Evolutionary conservation across 2,888 invertebrate species (phyloP).

Genomic region (Cryptosula pallasiana): DNA sequence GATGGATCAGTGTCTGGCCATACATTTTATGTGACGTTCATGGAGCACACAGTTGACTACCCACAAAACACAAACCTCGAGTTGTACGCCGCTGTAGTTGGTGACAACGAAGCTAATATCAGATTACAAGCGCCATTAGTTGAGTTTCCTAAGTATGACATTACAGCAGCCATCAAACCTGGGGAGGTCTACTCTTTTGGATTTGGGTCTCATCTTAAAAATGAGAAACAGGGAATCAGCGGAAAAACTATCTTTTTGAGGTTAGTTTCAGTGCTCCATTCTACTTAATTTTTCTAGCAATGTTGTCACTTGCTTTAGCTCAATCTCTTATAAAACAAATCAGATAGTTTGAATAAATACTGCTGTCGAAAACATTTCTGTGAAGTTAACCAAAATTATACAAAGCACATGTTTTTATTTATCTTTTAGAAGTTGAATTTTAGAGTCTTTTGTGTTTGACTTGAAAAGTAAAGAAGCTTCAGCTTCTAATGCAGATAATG

Average conservation of each 20-base stretch:
- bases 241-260: slow-evolving; percentile 29
- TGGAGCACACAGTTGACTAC: slow-evolving; percentile 31
- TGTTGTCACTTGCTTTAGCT: too few relatives aligned
- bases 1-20: slow-evolving; percentile 26
- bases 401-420: too few relatives aligned
- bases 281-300: too few relatives aligned
- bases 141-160: slow-evolving; percentile 29
- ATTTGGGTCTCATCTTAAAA: slow-evolving; percentile 28
- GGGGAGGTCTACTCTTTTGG: slow-evolving; percentile 31
- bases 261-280: too few relatives aligned
- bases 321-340: too few relatives aligned
- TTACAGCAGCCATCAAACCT: slow-evolving; percentile 30
- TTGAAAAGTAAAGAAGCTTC: too few relatives aligned
- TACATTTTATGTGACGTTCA: slow-evolving; percentile 33
- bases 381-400: too few relatives aligned
- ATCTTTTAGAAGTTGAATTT: too few relatives aligned
- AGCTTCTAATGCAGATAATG: too few relatives aligned
- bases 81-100: slow-evolving; percentile 32
- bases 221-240: slow-evolving; percentile 29
- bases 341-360: too few relatives aligned
- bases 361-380: too few relatives aligned
- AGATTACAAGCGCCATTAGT: slow-evolving; percentile 32
- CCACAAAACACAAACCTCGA: slow-evolving; percentile 29
- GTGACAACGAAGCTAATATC: slow-evolving; percentile 31
- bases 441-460: too few relatives aligned